phyloP scores from a whole-genome alignment of 1,140 invertebrate genomes.

The Drosophila nigrodunni region DNA sequence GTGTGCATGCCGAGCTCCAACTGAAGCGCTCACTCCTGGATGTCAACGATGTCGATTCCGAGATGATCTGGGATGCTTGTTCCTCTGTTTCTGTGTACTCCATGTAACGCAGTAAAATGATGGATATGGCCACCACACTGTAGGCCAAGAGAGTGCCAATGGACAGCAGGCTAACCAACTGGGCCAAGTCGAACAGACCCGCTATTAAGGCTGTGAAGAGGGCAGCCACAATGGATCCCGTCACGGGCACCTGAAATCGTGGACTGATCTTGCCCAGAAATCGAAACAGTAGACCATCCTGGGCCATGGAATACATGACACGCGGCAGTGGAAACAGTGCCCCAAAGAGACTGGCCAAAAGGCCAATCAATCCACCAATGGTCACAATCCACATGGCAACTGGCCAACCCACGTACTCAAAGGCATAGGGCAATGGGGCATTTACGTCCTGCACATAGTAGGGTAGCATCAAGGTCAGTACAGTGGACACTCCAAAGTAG shows the following conservation, averaged over 20 bases:
- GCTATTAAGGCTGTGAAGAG: conserved; percentile 90
- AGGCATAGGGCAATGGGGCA: conserved; percentile 90
- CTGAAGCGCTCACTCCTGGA: conserved; percentile 53
- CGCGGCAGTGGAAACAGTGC: conserved; percentile 94
- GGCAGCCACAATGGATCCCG: conserved; percentile 92
- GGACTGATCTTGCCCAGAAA: conserved; percentile 89
- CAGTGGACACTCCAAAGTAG: conserved; percentile 93
- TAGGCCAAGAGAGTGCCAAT: conserved; percentile 97
- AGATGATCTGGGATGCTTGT: conserved; percentile 2
- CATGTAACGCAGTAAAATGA: conserved; percentile 89
- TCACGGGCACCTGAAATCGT: conserved; percentile 88
- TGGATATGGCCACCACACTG: conserved; percentile 95
- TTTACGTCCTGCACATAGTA: conserved; percentile 90
- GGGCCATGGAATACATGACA: conserved; percentile 94
- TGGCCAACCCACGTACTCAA: conserved; percentile 88
- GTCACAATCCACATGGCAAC: conserved; percentile 90
- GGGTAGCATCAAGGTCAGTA: conserved; percentile 93
- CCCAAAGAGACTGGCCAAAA: conserved; percentile 91
- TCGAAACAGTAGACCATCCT: conserved; percentile 92
- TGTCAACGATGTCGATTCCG: conserved; percentile 68
- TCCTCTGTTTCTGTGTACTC: conserved; percentile 64
- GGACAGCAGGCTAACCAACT: conserved; percentile 97
- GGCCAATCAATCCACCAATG: conserved; percentile 90
- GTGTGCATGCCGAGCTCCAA: conserved; percentile 53
- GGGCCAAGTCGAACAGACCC: conserved; percentile 93